Evolutionary conservation across 2,797 vertebrate genomes (phyloP), one percentile per base, ranked within the genome.

Genomic region (Premnoplex brunnescens): DNA sequence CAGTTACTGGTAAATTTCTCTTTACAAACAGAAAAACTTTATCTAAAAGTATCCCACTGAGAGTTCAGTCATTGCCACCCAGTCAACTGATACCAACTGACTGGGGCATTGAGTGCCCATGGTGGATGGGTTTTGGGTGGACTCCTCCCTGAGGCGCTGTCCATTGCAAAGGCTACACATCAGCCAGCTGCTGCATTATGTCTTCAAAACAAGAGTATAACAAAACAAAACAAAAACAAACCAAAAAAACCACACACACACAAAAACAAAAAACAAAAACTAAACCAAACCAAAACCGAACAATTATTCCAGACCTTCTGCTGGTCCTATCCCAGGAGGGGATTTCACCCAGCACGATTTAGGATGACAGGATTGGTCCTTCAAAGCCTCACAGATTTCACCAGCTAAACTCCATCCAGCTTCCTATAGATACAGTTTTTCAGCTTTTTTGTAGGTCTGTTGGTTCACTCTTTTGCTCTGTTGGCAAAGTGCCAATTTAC

Each of bases 31-130:
- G 23, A 63, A 75, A 41, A 48, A 46, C 14, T 44, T 30, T 24
- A 72, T 37, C 30, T 66, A 30, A 85, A 52, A 2, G 3, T 51
- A 43, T 28, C 24, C 32, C 37, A 0, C 7, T 52, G 32, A 72
- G n/a, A 78, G 52, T 49, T 75, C 46, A 43, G 30, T 34, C 56
- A 58, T 0, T 88, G 59, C 55, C 64, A 59, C 12, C 9, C 34
- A 34, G 37, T 44, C 48, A 41, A 16, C 20, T 5, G 1, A 17
- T 16, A 34, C 27, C 27, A 51, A 3, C 30, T 27, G 69, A 4
- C 1, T 0, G 0, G 30, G 32, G 16, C 71, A 27, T 0, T 34
- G 86, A 60, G 20, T 10, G 13, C 49, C 10, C 18, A 1, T 8
- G 43, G 30, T 0, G 0, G 44, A 32, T 60, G 36, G 18, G 41